phyloP scores from a whole-genome alignment of 2,888 invertebrate genomes.

The Philaethria dido region DNA sequence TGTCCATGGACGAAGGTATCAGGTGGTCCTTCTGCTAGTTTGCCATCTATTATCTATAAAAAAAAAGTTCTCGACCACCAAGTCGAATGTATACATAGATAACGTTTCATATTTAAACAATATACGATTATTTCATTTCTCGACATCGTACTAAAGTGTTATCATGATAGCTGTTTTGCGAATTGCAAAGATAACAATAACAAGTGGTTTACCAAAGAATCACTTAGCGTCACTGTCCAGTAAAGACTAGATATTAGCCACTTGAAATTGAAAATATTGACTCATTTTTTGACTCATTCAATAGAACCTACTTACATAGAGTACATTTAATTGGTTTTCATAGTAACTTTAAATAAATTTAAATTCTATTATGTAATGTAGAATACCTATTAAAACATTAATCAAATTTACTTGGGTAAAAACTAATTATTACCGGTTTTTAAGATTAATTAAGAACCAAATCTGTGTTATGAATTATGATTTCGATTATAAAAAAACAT shows the following conservation, averaged over 20 bases:
- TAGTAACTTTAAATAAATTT: too few species aligned
- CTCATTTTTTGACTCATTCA: neutral
- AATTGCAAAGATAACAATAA: slow-evolving; percentile 31
- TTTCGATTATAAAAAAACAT: too few species aligned
- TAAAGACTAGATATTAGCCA: slow-evolving; percentile 4
- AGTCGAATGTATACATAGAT: neutral
- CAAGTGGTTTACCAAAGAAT: slow-evolving; percentile 26
- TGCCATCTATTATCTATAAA: neutral
- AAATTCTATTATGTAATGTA: too few species aligned
- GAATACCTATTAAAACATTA: too few species aligned
- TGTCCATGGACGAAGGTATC: too few species aligned
- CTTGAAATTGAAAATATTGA: neutral
- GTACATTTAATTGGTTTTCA: neutral
- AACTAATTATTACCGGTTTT: too few species aligned
- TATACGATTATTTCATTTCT: slow-evolving; percentile 14
- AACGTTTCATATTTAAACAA: neutral
- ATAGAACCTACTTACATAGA: neutral
- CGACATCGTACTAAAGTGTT: slow-evolving; percentile 14
- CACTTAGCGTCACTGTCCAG: slow-evolving; percentile 16
- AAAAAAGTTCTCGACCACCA: neutral
- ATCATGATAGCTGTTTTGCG: slow-evolving; percentile 23
- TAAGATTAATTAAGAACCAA: too few species aligned
- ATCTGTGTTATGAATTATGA: too few species aligned
- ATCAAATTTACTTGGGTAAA: too few species aligned
- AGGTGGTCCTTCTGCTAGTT: neutral